A percentile compares a stretch with the other conserved stretches of the same genome.
phyloP scores from a whole-genome alignment of 2,888 invertebrate species.

The Ypsolopha scabrella region DNA sequence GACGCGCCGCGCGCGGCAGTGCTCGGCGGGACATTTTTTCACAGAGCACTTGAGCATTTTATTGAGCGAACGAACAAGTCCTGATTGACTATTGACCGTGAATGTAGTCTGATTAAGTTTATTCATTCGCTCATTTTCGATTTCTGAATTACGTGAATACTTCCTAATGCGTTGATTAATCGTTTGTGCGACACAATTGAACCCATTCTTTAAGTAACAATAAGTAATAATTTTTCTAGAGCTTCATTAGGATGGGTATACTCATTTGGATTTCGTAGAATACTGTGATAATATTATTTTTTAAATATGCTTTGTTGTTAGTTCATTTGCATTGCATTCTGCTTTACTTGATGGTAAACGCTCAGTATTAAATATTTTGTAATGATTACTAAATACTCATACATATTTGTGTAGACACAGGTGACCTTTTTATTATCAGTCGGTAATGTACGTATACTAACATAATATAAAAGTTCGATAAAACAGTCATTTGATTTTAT shows the following conservation, averaged over 20 bases:
- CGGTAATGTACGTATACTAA: too few relatives aligned
- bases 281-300: too few relatives aligned
- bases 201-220: slow-evolving; percentile 5
- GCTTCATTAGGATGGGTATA: not conserved
- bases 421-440: too few relatives aligned
- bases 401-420: too few relatives aligned
- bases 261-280: too few relatives aligned
- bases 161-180: slow-evolving; percentile 24
- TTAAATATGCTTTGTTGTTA: too few relatives aligned
- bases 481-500: too few relatives aligned
- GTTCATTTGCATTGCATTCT: too few relatives aligned
- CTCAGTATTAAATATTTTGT: too few relatives aligned
- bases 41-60: slow-evolving; percentile 16
- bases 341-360: too few relatives aligned
- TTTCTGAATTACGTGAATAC: slow-evolving; percentile 25
- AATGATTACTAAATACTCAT: too few relatives aligned
- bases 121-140: slow-evolving; percentile 20
- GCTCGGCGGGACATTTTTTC: slow-evolving; percentile 14
- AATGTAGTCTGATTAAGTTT: slow-evolving; percentile 32
- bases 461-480: too few relatives aligned
- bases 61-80: slow-evolving; percentile 15
- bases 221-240: not conserved
- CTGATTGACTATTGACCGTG: slow-evolving; percentile 16
- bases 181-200: slow-evolving; percentile 19
- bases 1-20: not conserved